Conservation (phyloP, 2,113 vertebrate species). For the Anguilla rostrata region DNA sequence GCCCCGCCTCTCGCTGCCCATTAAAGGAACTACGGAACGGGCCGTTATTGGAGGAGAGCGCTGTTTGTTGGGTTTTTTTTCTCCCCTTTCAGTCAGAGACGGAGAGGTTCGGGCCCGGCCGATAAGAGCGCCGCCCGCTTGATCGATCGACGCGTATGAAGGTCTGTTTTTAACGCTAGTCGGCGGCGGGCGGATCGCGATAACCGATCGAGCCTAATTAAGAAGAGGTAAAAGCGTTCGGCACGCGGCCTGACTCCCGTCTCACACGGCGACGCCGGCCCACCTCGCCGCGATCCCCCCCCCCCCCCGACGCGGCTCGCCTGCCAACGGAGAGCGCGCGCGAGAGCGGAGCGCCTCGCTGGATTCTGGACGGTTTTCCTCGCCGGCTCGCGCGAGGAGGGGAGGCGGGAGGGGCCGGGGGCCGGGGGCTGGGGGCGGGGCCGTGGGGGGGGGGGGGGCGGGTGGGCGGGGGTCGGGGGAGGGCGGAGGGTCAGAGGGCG, state of each 20-base stretch:
- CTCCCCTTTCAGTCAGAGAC: not conserved
- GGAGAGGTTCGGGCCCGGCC: not conserved
- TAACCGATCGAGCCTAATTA: not conserved
- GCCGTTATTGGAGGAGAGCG: not conserved
- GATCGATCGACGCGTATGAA: not conserved
- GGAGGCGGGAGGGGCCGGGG: constrained; percentile 50
- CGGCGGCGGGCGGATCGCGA: not conserved
- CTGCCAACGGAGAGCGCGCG: constrained; percentile 76
- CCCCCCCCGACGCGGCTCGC: constrained; percentile 80
- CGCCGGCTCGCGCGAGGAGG: constrained; percentile 79
- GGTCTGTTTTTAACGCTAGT: not conserved
- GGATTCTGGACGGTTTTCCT: constrained; percentile 78
- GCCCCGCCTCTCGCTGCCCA: not conserved
- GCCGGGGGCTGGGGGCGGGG: constrained; percentile 60
- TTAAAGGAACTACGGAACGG: constrained; percentile 7
- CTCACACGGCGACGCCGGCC: constrained; percentile 49
- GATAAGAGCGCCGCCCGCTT: not conserved
- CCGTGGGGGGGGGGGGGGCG: constrained; percentile 33
- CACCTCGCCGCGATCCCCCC: not conserved
- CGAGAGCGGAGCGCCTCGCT: constrained; percentile 27
- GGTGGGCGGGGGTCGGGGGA: not conserved
- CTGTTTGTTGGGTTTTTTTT: not conserved
- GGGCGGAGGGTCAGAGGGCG: constrained; percentile 38
- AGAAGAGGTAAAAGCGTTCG: constrained; percentile 20
- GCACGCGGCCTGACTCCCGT: constrained; percentile 58